These are phyloP conservation scores for Stramonita haemastoma DNA, from an alignment of 2,888 invertebrate species.

Conservation along the genomic window DNA sequence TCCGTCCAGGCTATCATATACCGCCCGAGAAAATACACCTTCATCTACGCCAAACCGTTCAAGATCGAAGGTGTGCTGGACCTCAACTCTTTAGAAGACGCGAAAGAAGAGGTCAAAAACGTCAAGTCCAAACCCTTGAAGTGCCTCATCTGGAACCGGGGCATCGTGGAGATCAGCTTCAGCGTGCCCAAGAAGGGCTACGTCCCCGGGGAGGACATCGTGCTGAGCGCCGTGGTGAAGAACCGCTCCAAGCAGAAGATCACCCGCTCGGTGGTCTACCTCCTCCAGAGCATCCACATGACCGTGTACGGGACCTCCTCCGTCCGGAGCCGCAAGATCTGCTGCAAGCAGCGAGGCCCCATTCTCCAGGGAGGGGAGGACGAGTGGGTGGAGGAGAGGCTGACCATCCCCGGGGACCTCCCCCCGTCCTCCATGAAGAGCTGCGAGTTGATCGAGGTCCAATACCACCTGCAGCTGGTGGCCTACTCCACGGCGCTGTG, in stretches of 20 bases:
- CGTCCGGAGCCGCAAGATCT: neutral
- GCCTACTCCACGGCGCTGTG: neutral
- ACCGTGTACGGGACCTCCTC: neutral
- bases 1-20: neutral
- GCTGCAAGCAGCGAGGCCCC: neutral
- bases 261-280: neutral
- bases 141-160: neutral
- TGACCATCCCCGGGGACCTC: neutral
- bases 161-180: neutral
- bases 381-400: neutral
- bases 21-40: slow-evolving; percentile 1
- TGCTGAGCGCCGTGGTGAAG: neutral
- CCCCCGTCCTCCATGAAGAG: neutral
- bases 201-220: neutral
- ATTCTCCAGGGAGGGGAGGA: neutral
- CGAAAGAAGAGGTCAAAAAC: neutral
- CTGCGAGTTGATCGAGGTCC: slow-evolving; percentile 13
- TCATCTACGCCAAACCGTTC: neutral
- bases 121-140: neutral
- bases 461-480: neutral
- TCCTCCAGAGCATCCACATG: neutral
- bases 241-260: neutral
- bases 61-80: neutral
- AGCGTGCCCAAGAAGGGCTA: neutral
- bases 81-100: neutral